Evolutionary conservation across 2,888 invertebrate genomes (phyloP).

Genomic region (Lymantria dispar): DNA sequence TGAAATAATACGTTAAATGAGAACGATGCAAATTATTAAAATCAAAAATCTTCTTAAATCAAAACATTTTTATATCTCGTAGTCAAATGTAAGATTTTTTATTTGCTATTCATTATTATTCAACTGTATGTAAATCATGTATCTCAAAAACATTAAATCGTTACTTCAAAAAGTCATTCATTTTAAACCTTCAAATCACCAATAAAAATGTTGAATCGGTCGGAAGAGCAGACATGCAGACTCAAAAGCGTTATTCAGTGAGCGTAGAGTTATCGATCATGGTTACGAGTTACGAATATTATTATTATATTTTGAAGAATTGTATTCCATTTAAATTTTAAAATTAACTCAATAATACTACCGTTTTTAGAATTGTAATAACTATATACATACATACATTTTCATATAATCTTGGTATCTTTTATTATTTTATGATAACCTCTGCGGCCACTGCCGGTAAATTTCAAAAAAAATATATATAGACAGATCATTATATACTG

Average conservation of each 20-base stretch:
- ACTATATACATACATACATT: neutral
- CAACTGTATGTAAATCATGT: neutral
- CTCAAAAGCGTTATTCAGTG: slow-evolving; percentile 48
- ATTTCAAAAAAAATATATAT: too few relatives aligned
- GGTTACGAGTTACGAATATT: slow-evolving; percentile 17
- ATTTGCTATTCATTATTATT: too few relatives aligned
- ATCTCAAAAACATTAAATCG: neutral
- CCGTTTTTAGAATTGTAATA: neutral
- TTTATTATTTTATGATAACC: neutral
- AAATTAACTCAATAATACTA: neutral
- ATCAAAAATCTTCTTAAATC: too few relatives aligned
- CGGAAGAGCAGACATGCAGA: slow-evolving; percentile 47
- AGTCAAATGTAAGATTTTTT: too few relatives aligned
- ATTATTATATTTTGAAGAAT: neutral
- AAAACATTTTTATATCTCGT: too few relatives aligned
- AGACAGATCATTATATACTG: too few relatives aligned
- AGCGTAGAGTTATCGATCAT: slow-evolving; percentile 53
- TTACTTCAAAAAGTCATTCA: neutral
- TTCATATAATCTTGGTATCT: neutral
- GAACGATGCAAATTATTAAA: too few relatives aligned
- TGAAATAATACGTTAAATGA: too few relatives aligned
- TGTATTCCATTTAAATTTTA: neutral
- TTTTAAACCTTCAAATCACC: slow-evolving; percentile 15
- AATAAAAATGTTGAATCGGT: slow-evolving; percentile 33
- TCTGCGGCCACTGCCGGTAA: neutral